Evolutionary conservation across 2,888 invertebrate species (phyloP), one percentile per base, ranked within the genome.

Genomic region (Unio pictorum): DNA sequence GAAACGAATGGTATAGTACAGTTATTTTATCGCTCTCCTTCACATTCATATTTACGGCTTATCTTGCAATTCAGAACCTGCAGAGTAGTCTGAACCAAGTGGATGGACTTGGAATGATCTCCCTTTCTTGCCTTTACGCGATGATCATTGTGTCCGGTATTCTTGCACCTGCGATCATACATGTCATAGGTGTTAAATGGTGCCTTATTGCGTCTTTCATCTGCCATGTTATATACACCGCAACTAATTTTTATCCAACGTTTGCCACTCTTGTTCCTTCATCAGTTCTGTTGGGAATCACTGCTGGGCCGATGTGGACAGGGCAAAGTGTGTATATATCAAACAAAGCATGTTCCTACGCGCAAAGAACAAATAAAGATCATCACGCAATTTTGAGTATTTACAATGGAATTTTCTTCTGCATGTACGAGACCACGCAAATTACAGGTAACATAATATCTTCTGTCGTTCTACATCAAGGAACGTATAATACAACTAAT

Each of bases 381-480:
- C 79, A 75, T 0, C 84, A 85, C 72, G 72, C 77, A 3, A 76
- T 84, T 30, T 71, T 88, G n/a, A 84, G 81, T 61, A 76, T 78
- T 34, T 85, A 86, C 69, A 87, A 86, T 71, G 87, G 87, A 26
- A 80, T 88, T 26, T 88, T 88, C 78, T 85, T 83, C 67, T 80
- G 81, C 15, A 74, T 87, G 68, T 83, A 81, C 63, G 86, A 85
- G 71, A 82, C 82, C n/a, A 84, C 85, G 1, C 86, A 87, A 62
- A 84, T 88, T 17, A 80, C 84, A 58, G 88, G 87, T 57, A 86
- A 88, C 74, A 71, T 87, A 4, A 75, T 87, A n/a, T 86, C 88
- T 18, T 84, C 86, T 30, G 69, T 81, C 18, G 81, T 87, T 18
- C 79, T 88, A n/a, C 79, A 78, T 45, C 76, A 80, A 62, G 83